Evolutionary conservation across 2,797 vertebrate species (phyloP).

Genomic region (Phrynocephalus vlangalii): DNA sequence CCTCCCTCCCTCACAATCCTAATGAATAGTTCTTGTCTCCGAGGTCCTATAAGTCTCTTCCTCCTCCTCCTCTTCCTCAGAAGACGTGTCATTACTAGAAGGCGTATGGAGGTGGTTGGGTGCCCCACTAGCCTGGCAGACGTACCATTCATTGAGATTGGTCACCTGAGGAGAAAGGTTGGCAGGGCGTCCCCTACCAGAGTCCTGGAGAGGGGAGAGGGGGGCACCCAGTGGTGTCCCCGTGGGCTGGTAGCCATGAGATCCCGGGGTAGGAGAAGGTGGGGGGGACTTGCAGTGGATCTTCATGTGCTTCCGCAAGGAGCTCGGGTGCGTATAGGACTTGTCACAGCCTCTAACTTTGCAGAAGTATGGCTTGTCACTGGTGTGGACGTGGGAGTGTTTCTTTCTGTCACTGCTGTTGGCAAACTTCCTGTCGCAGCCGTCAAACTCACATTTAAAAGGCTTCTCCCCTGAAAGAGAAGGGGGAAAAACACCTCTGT

Average conservation of each 20-base stretch:
- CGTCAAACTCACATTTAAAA: constrained; percentile 98
- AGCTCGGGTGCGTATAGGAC: constrained; percentile 95
- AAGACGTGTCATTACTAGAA: constrained; percentile 89
- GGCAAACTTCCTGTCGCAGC: constrained; percentile 97
- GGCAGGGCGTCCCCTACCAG: constrained; percentile 83
- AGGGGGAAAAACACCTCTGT: constrained; percentile 59
- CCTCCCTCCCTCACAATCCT: constrained; percentile 56
- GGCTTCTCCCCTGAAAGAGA: constrained; percentile 92
- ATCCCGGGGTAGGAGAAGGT: constrained; percentile 82
- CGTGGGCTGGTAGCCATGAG: constrained; percentile 83
- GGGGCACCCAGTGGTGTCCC: constrained; percentile 84
- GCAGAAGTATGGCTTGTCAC: constrained; percentile 98
- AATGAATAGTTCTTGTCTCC: constrained; percentile 92
- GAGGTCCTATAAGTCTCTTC: constrained; percentile 90
- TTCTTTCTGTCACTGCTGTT: constrained; percentile 99
- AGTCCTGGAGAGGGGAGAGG: constrained; percentile 84
- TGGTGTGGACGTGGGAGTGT: constrained; percentile 97
- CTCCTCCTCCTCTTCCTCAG: constrained; percentile 91
- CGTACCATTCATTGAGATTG: constrained; percentile 99
- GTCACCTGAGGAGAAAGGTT: constrained; percentile 96
- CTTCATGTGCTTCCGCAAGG: constrained; percentile 97
- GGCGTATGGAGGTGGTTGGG: constrained; percentile 90
- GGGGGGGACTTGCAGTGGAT: constrained; percentile 97
- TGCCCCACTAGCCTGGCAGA: constrained; percentile 92
- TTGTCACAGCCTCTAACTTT: constrained; percentile 96